These are phyloP conservation scores for Spicauda simplicius DNA, from an alignment of 2,888 invertebrate species.

Conservation along the genomic window DNA sequence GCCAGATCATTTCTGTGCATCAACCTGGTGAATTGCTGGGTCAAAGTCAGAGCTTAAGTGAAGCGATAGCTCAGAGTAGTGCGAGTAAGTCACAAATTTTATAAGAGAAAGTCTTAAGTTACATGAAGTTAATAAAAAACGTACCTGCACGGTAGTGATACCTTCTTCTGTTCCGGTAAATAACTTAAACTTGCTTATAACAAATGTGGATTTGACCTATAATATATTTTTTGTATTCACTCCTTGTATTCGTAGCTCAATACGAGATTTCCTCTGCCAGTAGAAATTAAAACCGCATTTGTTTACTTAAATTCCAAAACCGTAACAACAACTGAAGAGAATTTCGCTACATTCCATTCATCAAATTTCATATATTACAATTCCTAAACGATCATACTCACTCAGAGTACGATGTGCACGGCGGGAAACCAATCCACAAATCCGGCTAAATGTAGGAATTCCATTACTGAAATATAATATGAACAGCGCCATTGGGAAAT, in stretches of 20 bases:
- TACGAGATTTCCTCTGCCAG: no score
- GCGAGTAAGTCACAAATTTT: slow-evolving; percentile 27
- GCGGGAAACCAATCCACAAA: slow-evolving; percentile 29
- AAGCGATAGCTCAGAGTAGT: slow-evolving; percentile 36
- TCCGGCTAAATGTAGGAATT: slow-evolving; percentile 33
- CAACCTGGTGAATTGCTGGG: slow-evolving; percentile 34
- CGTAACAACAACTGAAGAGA: neutral
- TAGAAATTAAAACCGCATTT: neutral
- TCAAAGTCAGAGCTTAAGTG: slow-evolving; percentile 13
- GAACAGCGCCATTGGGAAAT: slow-evolving; percentile 25
- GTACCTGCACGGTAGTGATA: no score
- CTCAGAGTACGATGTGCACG: slow-evolving; percentile 16
- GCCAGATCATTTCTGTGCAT: slow-evolving; percentile 33
- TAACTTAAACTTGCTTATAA: no score
- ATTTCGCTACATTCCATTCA: slow-evolving; percentile 1
- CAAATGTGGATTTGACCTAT: no score
- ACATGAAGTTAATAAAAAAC: no score
- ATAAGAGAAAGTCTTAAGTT: neutral
- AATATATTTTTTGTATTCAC: no score
- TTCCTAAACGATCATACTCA: slow-evolving; percentile 16
- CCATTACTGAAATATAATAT: slow-evolving; percentile 37
- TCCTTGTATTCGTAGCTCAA: neutral
- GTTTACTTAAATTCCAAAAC: neutral
- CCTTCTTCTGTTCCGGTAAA: no score
- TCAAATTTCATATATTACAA: slow-evolving; percentile 10